Evolutionary conservation across 2,113 vertebrate genomes (phyloP).

Genomic region (Cynopterus brachyotis): DNA sequence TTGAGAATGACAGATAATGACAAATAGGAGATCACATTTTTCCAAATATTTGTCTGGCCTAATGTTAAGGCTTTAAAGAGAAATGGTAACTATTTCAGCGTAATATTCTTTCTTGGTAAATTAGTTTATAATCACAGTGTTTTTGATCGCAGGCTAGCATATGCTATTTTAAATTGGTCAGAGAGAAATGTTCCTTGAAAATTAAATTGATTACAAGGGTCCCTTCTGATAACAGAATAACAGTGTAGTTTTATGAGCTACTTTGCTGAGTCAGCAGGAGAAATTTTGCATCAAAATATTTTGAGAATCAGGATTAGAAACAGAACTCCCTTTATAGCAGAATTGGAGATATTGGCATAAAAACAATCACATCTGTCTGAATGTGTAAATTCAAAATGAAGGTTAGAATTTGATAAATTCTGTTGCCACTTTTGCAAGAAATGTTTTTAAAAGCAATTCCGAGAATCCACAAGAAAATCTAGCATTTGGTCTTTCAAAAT

Average conservation of each 20-base stretch:
- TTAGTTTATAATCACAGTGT: neutral
- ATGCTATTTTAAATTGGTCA: neutral
- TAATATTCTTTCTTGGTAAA: neutral
- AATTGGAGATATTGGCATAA: neutral
- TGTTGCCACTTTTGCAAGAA: neutral
- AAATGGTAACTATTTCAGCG: neutral
- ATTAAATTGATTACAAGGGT: neutral
- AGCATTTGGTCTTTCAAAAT: neutral
- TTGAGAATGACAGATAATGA: neutral
- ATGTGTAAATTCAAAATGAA: neutral
- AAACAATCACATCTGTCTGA: neutral
- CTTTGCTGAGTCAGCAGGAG: neutral
- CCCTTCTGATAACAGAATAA: neutral
- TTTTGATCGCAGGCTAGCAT: neutral
- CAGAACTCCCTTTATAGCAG: neutral
- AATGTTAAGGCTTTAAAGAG: neutral
- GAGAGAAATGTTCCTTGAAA: neutral
- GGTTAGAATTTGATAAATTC: neutral
- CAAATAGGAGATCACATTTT: neutral
- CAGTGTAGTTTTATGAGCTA: neutral
- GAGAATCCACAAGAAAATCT: neutral
- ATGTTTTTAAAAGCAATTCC: neutral
- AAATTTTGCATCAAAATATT: neutral
- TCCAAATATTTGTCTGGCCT: neutral
- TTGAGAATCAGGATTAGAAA: neutral